Percentiles rank a stretch among this genome's conserved stretches.
Evolutionary conservation across 2,888 invertebrate species (phyloP).

Genomic region (Sthenelais limicola): DNA sequence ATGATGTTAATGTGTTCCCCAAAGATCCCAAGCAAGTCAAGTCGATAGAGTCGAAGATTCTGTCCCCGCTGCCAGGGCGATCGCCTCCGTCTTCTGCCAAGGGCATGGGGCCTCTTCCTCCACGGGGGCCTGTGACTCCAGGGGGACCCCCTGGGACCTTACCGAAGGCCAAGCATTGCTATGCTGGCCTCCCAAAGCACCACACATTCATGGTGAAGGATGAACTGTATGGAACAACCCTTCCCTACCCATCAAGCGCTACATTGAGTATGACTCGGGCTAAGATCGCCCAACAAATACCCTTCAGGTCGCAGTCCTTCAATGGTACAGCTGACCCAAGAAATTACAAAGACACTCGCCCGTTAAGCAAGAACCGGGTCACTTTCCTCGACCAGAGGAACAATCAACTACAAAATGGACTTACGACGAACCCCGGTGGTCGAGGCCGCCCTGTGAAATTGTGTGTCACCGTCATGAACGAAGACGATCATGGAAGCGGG

Average conservation of each 20-base stretch:
- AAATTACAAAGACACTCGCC: constrained; percentile 12
- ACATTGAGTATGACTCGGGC: constrained; percentile 14
- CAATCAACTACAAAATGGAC: constrained; percentile 23
- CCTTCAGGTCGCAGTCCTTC: constrained; percentile 34
- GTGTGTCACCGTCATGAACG: constrained; percentile 25
- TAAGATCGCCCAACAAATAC: background rate
- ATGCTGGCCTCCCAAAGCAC: constrained; percentile 27
- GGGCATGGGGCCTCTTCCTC: too few relatives aligned
- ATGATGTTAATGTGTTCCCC: constrained; percentile 31
- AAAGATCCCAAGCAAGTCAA: constrained; percentile 25
- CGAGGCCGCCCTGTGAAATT: constrained; percentile 30
- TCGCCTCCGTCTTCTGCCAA: constrained; percentile 18
- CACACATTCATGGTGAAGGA: constrained; percentile 26
- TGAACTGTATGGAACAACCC: background rate
- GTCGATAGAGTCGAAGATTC: constrained; percentile 24
- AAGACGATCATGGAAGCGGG: constrained; percentile 28
- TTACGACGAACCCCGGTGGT: background rate
- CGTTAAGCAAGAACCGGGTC: constrained; percentile 23
- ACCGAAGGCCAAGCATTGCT: constrained; percentile 35
- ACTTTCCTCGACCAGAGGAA: constrained; percentile 25
- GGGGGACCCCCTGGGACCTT: constrained; percentile 15
- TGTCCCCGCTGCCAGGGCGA: constrained; percentile 29
- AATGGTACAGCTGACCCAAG: constrained; percentile 34
- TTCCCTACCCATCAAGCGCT: constrained; percentile 21
- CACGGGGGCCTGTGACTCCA: background rate